A percentile compares a stretch with the other conserved stretches of the same genome.
Evolutionary conservation across 2,888 invertebrate genomes (phyloP).

Genomic region (Bombyx huttoni): DNA sequence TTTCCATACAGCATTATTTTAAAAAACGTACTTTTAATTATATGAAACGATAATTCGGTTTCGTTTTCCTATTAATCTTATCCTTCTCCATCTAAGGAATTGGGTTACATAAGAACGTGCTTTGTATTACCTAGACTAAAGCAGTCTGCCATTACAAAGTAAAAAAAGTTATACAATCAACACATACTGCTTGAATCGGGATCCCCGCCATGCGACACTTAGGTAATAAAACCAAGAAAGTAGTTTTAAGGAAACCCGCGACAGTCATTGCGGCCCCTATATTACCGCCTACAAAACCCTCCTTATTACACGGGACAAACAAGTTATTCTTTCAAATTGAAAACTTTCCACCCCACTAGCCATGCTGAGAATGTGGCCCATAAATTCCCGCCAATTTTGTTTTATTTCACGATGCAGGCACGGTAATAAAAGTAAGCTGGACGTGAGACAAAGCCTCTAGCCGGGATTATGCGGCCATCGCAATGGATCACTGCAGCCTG

Average conservation of each 20-base stretch:
- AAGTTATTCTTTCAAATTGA: conserved; percentile 72
- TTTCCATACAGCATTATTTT: too few relatives aligned
- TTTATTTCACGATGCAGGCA: conserved; percentile 70
- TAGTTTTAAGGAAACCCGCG: conserved; percentile 66
- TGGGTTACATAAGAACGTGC: too few relatives aligned
- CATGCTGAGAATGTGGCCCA: conserved; percentile 58
- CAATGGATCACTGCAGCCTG: conserved; percentile 61
- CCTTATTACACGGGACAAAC: conserved; percentile 68
- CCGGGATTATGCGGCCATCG: conserved; percentile 63
- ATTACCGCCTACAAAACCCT: conserved; percentile 62
- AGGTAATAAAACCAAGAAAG: conserved; percentile 68
- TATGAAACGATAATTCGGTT: too few relatives aligned
- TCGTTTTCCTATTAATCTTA: too few relatives aligned
- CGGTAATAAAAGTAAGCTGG: conserved; percentile 72
- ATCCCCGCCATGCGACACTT: conserved; percentile 41
- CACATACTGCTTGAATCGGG: not conserved
- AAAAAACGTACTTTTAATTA: too few relatives aligned
- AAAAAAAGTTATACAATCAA: not conserved
- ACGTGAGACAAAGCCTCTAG: conserved; percentile 68
- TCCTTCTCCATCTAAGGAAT: too few relatives aligned
- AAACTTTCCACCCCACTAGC: conserved; percentile 71
- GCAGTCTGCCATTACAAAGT: not conserved
- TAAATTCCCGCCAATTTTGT: conserved; percentile 72
- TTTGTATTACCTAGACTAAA: not conserved
- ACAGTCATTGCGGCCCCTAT: conserved; percentile 58